Evolutionary conservation across 2,888 invertebrate genomes (phyloP), one percentile per base, ranked within the genome.

Genomic region (Hyposoter dolosus): DNA sequence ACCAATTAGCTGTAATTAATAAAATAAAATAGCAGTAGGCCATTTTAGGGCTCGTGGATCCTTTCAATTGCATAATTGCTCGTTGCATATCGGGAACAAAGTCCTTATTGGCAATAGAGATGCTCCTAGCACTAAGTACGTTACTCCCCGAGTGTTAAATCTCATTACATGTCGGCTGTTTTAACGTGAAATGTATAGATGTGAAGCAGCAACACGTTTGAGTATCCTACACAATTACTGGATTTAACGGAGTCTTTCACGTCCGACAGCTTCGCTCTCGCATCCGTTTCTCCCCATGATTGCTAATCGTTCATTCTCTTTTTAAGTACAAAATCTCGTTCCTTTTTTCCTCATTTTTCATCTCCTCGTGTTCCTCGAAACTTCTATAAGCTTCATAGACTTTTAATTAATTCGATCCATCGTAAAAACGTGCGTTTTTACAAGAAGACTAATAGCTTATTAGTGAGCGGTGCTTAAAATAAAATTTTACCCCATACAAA

Each of bases 241-340:
- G 86, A 85, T 89, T 90, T 89, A 89, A 89, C 88, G 83, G 88
- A 90, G 89, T 90, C 90, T 88, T 76, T 76, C 78, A 83, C 78
- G 80, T 88, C 88, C 87, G 88, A 87, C 85, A 80, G 86, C 82
- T 79, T 66, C 82, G 68, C 75, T 65, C 76, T 69, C 69, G 17
- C 53, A 68, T 43, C 69, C 76, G 56, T 45, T 23, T 60, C 82
- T 43, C 50, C 40, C 85, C 71, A 78, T 65, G 68, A 65, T 40
- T 66, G 43, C 72, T 63, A 45, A 68, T 74, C 53, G 23, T 71
- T 71, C 32, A 71, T 47, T 40, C 63, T 68, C 77, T 35, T 35
- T 35, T 69, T n/a, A 63, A 40, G 75, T 74, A 66, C 15, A 53
- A 84, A 84, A 87, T 72, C 86, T 79, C 78, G 74, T 81, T 87